Evolutionary conservation across 2,888 invertebrate genomes (phyloP).

Genomic region (Hirtodrosophila confusa): DNA sequence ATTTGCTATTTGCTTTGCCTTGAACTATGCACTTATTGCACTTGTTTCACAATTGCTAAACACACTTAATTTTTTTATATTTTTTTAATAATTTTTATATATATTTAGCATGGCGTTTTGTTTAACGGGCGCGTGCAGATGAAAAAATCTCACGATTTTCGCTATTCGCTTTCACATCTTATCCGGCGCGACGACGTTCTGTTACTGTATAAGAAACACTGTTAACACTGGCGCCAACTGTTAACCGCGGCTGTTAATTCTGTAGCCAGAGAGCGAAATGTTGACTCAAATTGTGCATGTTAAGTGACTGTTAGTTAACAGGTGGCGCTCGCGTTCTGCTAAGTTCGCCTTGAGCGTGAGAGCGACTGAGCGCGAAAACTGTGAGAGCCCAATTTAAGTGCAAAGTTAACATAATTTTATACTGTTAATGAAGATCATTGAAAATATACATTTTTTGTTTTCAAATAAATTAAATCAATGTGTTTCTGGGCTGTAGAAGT

Average conservation of each 20-base stretch:
- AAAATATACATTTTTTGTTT: too few species aligned
- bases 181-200: constrained; percentile 53
- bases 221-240: constrained; percentile 59
- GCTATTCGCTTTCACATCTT: constrained; percentile 50
- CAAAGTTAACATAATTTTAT: constrained; percentile 18
- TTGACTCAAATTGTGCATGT: constrained; percentile 56
- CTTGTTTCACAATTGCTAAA: constrained; percentile 40
- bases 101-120: constrained; percentile 45
- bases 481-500: too few species aligned
- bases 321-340: constrained; percentile 42
- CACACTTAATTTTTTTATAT: constrained; percentile 31
- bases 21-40: constrained; percentile 60
- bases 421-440: background rate
- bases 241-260: constrained; percentile 47
- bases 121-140: constrained; percentile 38
- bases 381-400: constrained; percentile 1
- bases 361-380: background rate
- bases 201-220: constrained; percentile 51
- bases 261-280: constrained; percentile 29
- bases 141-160: constrained; percentile 43
- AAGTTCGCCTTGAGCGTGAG: constrained; percentile 19
- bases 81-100: constrained; percentile 19
- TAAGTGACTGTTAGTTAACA: constrained; percentile 52
- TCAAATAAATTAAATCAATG: too few species aligned
- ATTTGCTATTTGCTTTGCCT: constrained; percentile 30